A percentile compares a stretch with the other conserved stretches of the same genome.
These are phyloP conservation scores for Sorex maritimensis DNA, from an alignment of 2,797 vertebrate genomes.

Conservation along the genomic window DNA sequence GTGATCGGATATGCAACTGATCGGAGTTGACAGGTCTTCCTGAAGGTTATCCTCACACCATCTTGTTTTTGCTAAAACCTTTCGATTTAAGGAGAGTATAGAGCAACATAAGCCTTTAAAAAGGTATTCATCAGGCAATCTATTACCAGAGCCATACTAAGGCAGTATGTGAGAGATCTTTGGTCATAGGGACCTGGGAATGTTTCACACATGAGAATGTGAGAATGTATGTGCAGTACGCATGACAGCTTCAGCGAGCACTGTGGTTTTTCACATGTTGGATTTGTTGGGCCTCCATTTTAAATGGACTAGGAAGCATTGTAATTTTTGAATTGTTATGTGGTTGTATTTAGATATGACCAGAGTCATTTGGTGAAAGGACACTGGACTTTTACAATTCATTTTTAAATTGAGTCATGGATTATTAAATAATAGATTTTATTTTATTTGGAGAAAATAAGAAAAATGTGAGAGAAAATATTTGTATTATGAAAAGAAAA, in stretches of 20 bases:
- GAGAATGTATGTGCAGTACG: neutral
- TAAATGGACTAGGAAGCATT: neutral
- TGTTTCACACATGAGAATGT: neutral
- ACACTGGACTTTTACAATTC: slow-evolving; percentile 47
- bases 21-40: slow-evolving; percentile 2
- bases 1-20: neutral
- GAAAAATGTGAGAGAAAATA: slow-evolving; percentile 19
- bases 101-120: too few relatives aligned
- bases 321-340: slow-evolving; percentile 44
- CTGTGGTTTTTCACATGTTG: slow-evolving; percentile 16
- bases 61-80: slow-evolving; percentile 17
- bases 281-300: slow-evolving; percentile 9
- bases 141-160: too few relatives aligned
- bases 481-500: slow-evolving; percentile 2
- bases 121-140: too few relatives aligned
- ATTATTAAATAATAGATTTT: slow-evolving; percentile 37
- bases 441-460: slow-evolving; percentile 43
- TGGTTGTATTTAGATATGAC: slow-evolving; percentile 36
- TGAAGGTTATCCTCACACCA: neutral
- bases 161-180: neutral
- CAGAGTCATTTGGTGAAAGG: slow-evolving; percentile 57
- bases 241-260: neutral
- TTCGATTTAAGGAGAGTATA: slow-evolving; percentile 41
- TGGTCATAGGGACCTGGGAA: neutral
- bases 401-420: slow-evolving; percentile 65